Base-by-base conservation (phyloP, 2,888 invertebrate genomes). In the Dione juno region DNA sequence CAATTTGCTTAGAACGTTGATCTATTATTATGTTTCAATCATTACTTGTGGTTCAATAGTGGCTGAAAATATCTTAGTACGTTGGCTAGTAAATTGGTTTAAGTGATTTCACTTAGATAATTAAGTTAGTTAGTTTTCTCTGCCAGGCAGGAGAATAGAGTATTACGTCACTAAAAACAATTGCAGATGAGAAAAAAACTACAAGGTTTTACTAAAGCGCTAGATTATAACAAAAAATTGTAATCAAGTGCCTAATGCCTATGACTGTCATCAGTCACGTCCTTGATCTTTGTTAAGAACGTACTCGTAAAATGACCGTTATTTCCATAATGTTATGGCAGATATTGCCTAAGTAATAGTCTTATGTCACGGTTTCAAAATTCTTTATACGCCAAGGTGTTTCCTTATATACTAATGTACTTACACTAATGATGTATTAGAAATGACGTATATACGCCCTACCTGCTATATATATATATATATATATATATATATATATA, bases 231-330 rank as follows among this genome's bases (percentile, higher is more conserved):
- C 21, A 59, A 59, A 59, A 59, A 61, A 28, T 45, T 6, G 37
- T 59, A 59, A 70, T 67, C 57, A 67, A 52, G 52, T 59, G 67
- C 65, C 68, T 61, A 61, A 45, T 61, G 43, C 28, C 59, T 61
- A 67, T 64, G 59, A 40, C 52, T 72, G 75, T 70, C 65, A 69
- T 74, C 66, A 69, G 50, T 52, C 63, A 72, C 66, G 52, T 68
- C 72, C 75, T 75, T 69, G 64, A 69, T 61, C 48, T 66, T 57
- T 68, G 40, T 37, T 67, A 63, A 54, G 67, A 75, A 75, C 70
- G 73, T 45, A 28, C 43, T 45, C 1, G n/a, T n/a, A 61, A 28
- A 59, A 59, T 43, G n/a, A 6, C 9, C 59, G 7, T n/a, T 61
- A 45, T 61, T 28, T 3, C n/a, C 1, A 45, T 61, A 1, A 5